phyloP scores from a whole-genome alignment of 2,888 invertebrate genomes.

The Lamproptera curius region DNA sequence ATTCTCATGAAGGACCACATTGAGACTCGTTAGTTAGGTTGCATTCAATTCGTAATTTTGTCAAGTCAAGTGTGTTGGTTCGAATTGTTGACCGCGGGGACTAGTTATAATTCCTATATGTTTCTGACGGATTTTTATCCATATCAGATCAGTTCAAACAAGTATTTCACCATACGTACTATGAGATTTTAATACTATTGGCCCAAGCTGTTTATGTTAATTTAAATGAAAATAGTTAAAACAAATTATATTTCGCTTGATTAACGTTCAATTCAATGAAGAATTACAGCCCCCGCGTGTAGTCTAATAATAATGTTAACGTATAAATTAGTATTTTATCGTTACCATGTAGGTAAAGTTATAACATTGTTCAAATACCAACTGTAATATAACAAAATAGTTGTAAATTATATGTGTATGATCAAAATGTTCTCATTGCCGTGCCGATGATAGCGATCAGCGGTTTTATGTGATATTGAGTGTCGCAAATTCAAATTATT shows the following conservation, averaged over 20 bases:
- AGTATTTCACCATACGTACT: too few species aligned
- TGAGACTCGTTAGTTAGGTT: slow-evolving; percentile 8
- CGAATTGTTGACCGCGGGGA: neutral
- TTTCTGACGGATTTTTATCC: too few species aligned
- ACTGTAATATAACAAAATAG: slow-evolving; percentile 42
- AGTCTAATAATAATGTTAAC: slow-evolving; percentile 1
- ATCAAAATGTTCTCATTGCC: slow-evolving; percentile 53
- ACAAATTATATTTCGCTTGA: too few species aligned
- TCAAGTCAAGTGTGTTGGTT: slow-evolving; percentile 5
- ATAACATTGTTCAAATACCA: slow-evolving; percentile 17
- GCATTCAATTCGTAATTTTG: slow-evolving; percentile 10
- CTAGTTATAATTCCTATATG: too few species aligned
- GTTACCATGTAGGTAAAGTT: slow-evolving; percentile 3
- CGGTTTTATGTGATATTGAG: slow-evolving; percentile 42
- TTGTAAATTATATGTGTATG: slow-evolving; percentile 54
- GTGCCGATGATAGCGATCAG: slow-evolving; percentile 30
- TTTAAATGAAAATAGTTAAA: too few species aligned
- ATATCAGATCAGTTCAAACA: too few species aligned
- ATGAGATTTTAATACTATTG: too few species aligned
- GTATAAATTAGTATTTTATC: neutral
- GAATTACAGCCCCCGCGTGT: slow-evolving; percentile 3
- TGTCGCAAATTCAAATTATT: slow-evolving; percentile 13
- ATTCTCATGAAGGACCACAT: slow-evolving; percentile 20
- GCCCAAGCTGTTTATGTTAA: too few species aligned
- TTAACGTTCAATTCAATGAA: neutral